These are phyloP conservation scores for Triplophysa rosa DNA, from an alignment of 2,113 vertebrate species.

Conservation along the genomic window DNA sequence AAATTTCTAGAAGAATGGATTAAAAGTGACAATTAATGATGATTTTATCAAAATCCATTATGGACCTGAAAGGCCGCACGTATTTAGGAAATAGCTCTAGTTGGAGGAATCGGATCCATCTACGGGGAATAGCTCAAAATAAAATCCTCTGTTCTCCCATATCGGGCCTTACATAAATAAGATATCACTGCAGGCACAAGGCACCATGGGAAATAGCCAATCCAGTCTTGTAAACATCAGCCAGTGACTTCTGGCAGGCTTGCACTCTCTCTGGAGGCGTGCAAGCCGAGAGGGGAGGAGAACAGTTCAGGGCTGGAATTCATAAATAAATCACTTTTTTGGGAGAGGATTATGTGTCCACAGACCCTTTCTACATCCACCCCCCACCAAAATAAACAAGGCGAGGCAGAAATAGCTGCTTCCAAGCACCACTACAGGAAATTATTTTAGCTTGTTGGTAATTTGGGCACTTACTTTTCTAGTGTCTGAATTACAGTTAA, in stretches of 20 bases:
- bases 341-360: slow-evolving; percentile 76
- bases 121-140: slow-evolving; percentile 82
- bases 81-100: slow-evolving; percentile 74
- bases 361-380: slow-evolving; percentile 57
- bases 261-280: slow-evolving; percentile 65
- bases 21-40: slow-evolving; percentile 51
- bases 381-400: slow-evolving; percentile 75
- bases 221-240: slow-evolving; percentile 80
- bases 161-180: slow-evolving; percentile 81
- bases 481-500: slow-evolving; percentile 65
- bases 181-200: slow-evolving; percentile 78
- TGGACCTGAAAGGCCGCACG: slow-evolving; percentile 71
- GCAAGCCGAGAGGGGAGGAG: slow-evolving; percentile 33
- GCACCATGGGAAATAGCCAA: slow-evolving; percentile 81
- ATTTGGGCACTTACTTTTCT: slow-evolving; percentile 71
- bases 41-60: slow-evolving; percentile 44
- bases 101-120: slow-evolving; percentile 76
- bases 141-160: slow-evolving; percentile 81
- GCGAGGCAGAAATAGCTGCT: slow-evolving; percentile 72
- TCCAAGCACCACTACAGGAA: slow-evolving; percentile 75
- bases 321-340: slow-evolving; percentile 83
- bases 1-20: slow-evolving; percentile 26
- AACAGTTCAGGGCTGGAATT: slow-evolving; percentile 73
- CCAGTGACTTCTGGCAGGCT: slow-evolving; percentile 79
- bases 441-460: slow-evolving; percentile 73